Evolutionary conservation across 2,797 vertebrate genomes (phyloP).

Genomic region (Urocyon cinereoargenteus): DNA sequence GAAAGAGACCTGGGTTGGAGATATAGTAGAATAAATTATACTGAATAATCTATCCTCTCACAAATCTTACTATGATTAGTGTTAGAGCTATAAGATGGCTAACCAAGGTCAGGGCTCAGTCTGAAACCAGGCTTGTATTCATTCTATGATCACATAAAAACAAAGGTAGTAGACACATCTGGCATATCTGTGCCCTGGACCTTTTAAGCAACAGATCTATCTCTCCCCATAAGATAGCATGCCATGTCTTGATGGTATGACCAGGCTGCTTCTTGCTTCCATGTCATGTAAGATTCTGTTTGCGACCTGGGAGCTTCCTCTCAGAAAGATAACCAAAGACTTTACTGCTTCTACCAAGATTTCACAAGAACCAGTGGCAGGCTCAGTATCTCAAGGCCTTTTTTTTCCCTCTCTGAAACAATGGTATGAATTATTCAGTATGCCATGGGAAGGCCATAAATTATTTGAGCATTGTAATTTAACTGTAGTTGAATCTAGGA

Average conservation of each 20-base stretch:
- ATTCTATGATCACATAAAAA: conserved; percentile 43
- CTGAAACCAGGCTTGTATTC: not conserved
- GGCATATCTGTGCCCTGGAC: not conserved
- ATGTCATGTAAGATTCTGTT: conserved; percentile 2
- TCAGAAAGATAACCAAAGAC: conserved; percentile 16
- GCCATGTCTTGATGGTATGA: not conserved
- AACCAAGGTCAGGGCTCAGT: not conserved
- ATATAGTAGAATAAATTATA: not conserved
- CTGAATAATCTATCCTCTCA: not conserved
- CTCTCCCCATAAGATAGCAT: not conserved
- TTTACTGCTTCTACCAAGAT: conserved; percentile 38
- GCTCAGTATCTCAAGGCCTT: conserved; percentile 59
- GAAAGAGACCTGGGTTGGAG: not conserved
- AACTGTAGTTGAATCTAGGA: conserved; percentile 73
- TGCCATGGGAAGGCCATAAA: conserved; percentile 58
- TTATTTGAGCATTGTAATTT: conserved; percentile 76
- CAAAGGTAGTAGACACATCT: conserved; percentile 8
- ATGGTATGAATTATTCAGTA: conserved; percentile 68
- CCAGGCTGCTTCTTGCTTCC: not conserved
- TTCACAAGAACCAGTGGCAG: conserved; percentile 57
- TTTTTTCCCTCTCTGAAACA: conserved; percentile 69
- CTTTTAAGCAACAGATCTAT: conserved; percentile 42
- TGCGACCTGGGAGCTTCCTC: not conserved
- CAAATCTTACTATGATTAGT: conserved; percentile 42
- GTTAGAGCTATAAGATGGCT: not conserved